A percentile compares a stretch with the other conserved stretches of the same genome.
phyloP scores from a whole-genome alignment of 1,140 invertebrate species.

The Drosophila hydei region DNA sequence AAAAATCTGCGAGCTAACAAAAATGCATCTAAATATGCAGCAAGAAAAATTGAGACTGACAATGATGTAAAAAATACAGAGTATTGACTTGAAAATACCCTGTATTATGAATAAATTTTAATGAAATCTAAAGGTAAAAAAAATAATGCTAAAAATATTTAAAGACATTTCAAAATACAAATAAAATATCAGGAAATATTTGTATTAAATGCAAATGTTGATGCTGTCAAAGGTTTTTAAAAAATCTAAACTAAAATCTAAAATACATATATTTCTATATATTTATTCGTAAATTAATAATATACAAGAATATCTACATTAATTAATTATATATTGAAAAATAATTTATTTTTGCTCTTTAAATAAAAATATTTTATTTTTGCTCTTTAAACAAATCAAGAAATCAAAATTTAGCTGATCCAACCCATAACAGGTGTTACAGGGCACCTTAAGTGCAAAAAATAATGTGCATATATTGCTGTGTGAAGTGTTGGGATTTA shows the following conservation, averaged over 20 bases:
- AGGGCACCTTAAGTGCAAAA: constrained; percentile 45
- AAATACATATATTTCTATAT: too few relatives aligned
- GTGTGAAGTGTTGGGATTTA: constrained; percentile 59
- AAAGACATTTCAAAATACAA: not conserved
- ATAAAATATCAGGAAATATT: not conserved
- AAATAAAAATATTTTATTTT: too few relatives aligned
- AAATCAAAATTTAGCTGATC: not conserved
- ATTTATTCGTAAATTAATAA: too few relatives aligned
- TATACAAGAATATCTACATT: too few relatives aligned
- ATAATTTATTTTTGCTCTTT: too few relatives aligned
- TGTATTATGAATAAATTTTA: not conserved
- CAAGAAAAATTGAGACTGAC: not conserved
- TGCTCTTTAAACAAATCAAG: too few relatives aligned
- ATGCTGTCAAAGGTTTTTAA: too few relatives aligned
- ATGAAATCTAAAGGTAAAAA: not conserved
- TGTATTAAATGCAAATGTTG: too few relatives aligned
- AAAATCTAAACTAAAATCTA: too few relatives aligned
- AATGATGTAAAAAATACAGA: not conserved
- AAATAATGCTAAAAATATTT: not conserved
- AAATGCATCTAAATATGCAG: constrained; percentile 36
- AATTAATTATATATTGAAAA: too few relatives aligned
- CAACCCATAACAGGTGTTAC: not conserved
- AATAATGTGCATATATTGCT: constrained; percentile 47
- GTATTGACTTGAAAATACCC: not conserved
- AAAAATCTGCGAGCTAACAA: constrained; percentile 16